Percentiles rank a stretch among this genome's conserved stretches.
Evolutionary conservation across 1,140 invertebrate genomes (phyloP).

Genomic region (Elymnias hypermnestra): DNA sequence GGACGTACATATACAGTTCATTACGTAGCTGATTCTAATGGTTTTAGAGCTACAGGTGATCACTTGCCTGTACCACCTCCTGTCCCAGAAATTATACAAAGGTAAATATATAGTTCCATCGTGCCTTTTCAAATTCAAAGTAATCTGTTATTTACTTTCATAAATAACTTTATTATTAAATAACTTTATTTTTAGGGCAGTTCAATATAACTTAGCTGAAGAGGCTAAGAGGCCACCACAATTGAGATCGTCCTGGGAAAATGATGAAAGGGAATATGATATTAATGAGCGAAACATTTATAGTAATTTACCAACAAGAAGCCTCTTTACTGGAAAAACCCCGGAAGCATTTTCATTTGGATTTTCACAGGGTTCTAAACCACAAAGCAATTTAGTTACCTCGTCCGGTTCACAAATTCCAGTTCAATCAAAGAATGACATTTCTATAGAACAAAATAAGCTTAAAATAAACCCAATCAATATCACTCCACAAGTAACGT

Average conservation of each 20-base stretch:
- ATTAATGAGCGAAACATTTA: slow-evolving; percentile 27
- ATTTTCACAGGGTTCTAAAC: slow-evolving; percentile 36
- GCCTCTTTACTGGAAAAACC: slow-evolving; percentile 61
- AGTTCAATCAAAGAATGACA: slow-evolving; percentile 41
- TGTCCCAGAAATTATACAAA: slow-evolving; percentile 74
- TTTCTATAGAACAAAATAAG: slow-evolving; percentile 38
- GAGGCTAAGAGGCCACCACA: slow-evolving; percentile 61
- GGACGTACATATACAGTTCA: slow-evolving; percentile 75
- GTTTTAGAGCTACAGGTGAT: slow-evolving; percentile 76
- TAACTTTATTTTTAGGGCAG: slow-evolving; percentile 41
- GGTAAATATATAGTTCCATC: slow-evolving; percentile 32
- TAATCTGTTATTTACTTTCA: too few relatives aligned
- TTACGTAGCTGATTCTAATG: slow-evolving; percentile 77
- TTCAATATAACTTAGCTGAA: slow-evolving; percentile 70
- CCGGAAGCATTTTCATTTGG: slow-evolving; percentile 65
- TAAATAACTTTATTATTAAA: slow-evolving; percentile 3
- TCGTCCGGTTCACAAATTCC: slow-evolving; percentile 39
- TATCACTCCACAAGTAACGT: slow-evolving; percentile 67
- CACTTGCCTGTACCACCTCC: slow-evolving; percentile 76
- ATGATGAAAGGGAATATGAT: slow-evolving; percentile 37
- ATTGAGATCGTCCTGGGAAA: slow-evolving; percentile 44
- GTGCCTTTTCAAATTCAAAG: too few relatives aligned
- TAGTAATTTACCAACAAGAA: slow-evolving; percentile 32
- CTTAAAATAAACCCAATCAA: slow-evolving; percentile 41
- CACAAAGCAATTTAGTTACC: slow-evolving; percentile 45